phyloP scores from a whole-genome alignment of 2,797 vertebrate species.

The Toxotes lorentzi region DNA sequence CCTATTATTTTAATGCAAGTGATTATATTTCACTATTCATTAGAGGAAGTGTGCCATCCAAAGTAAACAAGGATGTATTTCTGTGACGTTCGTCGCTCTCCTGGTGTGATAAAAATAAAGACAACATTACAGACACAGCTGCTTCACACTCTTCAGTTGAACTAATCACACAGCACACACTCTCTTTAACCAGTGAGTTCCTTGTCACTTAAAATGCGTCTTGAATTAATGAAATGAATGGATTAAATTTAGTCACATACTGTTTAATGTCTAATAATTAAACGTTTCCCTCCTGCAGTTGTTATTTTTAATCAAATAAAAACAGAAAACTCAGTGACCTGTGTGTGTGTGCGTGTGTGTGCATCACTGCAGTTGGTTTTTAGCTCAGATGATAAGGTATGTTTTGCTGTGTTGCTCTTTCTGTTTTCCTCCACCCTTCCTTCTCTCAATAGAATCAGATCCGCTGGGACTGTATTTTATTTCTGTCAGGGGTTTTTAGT shows the following conservation, averaged over 20 bases:
- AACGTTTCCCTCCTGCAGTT: not conserved
- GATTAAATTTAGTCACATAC: not conserved
- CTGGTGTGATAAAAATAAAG: not conserved
- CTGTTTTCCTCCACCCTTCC: slow-evolving; percentile 63
- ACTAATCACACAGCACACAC: not conserved
- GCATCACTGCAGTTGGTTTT: not conserved
- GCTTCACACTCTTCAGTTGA: not conserved
- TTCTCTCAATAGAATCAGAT: slow-evolving; percentile 65
- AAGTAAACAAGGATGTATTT: slow-evolving; percentile 17
- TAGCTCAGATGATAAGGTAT: slow-evolving; percentile 43
- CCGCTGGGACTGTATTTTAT: slow-evolving; percentile 63
- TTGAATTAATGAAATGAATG: not conserved
- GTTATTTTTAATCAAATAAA: not conserved
- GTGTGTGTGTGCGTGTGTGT: not conserved
- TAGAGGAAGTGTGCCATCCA: slow-evolving; percentile 5
- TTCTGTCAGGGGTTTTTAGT: slow-evolving; percentile 63
- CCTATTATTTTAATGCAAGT: not conserved
- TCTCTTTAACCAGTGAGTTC: not conserved
- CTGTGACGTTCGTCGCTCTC: not conserved
- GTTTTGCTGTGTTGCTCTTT: slow-evolving; percentile 41
- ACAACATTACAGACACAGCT: not conserved
- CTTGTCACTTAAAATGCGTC: not conserved
- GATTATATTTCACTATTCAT: not conserved
- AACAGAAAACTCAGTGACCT: not conserved
- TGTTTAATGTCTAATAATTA: not conserved